These are phyloP conservation scores for Onychorhynchus coronatus DNA, from an alignment of 2,113 vertebrate genomes.

Conservation along the genomic window DNA sequence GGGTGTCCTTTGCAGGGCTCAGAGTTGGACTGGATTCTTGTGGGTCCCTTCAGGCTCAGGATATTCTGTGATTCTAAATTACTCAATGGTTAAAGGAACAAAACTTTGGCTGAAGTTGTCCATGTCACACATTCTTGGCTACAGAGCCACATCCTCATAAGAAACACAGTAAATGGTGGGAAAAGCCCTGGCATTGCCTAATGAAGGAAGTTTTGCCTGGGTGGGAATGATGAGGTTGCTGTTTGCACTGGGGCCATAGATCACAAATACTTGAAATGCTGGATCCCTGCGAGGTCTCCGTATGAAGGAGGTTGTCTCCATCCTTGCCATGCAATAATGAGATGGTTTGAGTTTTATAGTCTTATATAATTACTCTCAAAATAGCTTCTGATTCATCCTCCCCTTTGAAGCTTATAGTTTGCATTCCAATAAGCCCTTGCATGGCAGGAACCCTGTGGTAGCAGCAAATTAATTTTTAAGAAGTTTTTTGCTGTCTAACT, in stretches of 20 bases:
- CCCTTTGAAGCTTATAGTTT: conserved; percentile 67
- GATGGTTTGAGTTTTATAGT: conserved; percentile 46
- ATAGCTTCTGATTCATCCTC: conserved; percentile 63
- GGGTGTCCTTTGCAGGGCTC: neutral
- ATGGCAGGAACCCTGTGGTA: conserved; percentile 41
- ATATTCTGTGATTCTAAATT: neutral
- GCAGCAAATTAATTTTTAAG: conserved; percentile 58
- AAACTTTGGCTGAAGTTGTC: neutral
- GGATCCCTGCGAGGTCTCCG: neutral
- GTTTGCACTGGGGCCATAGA: neutral
- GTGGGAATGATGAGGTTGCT: neutral
- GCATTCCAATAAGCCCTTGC: conserved; percentile 36
- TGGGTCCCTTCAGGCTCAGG: neutral
- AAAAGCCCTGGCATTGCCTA: neutral
- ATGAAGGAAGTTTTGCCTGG: neutral
- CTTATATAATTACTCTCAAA: conserved; percentile 69
- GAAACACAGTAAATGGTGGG: neutral
- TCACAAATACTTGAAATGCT: neutral
- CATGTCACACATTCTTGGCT: neutral
- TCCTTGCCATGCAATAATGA: conserved; percentile 13
- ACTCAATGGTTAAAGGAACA: neutral
- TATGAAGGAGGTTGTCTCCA: neutral
- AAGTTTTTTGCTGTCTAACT: conserved; percentile 3
- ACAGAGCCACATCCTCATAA: neutral
- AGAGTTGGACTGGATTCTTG: fast-evolving